Evolutionary conservation across 2,797 vertebrate genomes (phyloP), one percentile per base, ranked within the genome.

Genomic region (Dallia pectoralis): DNA sequence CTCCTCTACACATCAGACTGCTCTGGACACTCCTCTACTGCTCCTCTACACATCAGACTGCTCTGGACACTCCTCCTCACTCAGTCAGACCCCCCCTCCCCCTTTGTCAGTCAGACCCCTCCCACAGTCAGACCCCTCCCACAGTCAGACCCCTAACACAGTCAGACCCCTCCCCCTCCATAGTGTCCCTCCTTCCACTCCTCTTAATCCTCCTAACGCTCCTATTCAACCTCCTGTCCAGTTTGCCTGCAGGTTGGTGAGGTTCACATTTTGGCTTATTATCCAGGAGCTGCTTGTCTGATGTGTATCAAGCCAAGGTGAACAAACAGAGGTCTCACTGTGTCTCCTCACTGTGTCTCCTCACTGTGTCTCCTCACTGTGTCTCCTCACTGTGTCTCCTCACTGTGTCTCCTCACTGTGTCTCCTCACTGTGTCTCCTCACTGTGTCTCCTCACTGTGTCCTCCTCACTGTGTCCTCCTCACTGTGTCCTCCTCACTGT

Each of bases 291-390:
- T 70, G 70, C 36, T 72, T 77, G 81, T 82, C 30, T 73, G 76
- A 79, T 82, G 74, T 79, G 77, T 88, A 84, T 84, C 72, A 89
- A 87, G 88, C 86, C 87, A 87, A 87, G 87, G 84, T 88, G 78
- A 89, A 87, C 77, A 77, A 75, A 69, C 65, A 19, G 48, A 61
- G 59, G 72, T 65, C 19, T 78, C 64, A 22, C 81, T 78, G 66
- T 85, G 49, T 86, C 70, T 70, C 79, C 19, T 29, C 16, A 18
- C 29, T 19, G 22, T 27, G 22, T 27, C 14, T 5, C 33, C 30
- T 65, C 63, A 18, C 29, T 65, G 63, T n/a, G n/a, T n/a, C n/a
- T n/a, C n/a, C n/a, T n/a, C n/a, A n/a, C n/a, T n/a, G n/a, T n/a
- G n/a, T n/a, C n/a, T n/a, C n/a, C 19, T 78, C 64, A 22, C 81